These are phyloP conservation scores for Gymnogyps californianus DNA, from an alignment of 2,113 vertebrate genomes.

Conservation along the genomic window DNA sequence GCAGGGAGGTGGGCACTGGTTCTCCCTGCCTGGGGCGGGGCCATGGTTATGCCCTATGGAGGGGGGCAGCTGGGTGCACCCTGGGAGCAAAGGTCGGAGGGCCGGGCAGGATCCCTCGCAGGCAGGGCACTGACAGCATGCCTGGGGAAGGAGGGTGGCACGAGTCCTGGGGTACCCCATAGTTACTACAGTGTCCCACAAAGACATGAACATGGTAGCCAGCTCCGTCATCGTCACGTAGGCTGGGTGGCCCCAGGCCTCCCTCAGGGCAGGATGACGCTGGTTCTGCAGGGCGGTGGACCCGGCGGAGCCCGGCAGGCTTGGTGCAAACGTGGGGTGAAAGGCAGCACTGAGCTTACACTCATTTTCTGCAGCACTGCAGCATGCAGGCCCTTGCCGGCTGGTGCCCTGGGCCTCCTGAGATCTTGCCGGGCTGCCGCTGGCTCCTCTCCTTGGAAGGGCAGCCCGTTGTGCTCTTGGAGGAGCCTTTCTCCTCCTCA, in stretches of 20 bases:
- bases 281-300: background rate
- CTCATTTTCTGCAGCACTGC: background rate
- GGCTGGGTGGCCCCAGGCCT: background rate
- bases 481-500: background rate
- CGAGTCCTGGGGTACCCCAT: background rate
- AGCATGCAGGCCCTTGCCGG: background rate
- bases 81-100: fast-evolving
- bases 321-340: too few relatives aligned
- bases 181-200: too few relatives aligned
- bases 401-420: background rate
- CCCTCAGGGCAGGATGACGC: background rate
- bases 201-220: background rate
- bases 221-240: background rate
- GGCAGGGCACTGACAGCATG: background rate
- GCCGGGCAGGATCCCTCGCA: background rate
- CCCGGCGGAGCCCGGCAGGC: background rate
- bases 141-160: background rate
- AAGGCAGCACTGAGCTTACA: background rate
- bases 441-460: background rate
- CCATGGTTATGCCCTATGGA: background rate
- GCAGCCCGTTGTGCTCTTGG: background rate
- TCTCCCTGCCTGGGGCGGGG: background rate
- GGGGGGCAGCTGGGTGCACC: too few relatives aligned
- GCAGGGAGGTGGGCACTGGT: background rate
- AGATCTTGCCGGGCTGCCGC: background rate